Evolutionary conservation across 2,797 vertebrate genomes (phyloP).

Genomic region (Crossoptilon crossoptilon): DNA sequence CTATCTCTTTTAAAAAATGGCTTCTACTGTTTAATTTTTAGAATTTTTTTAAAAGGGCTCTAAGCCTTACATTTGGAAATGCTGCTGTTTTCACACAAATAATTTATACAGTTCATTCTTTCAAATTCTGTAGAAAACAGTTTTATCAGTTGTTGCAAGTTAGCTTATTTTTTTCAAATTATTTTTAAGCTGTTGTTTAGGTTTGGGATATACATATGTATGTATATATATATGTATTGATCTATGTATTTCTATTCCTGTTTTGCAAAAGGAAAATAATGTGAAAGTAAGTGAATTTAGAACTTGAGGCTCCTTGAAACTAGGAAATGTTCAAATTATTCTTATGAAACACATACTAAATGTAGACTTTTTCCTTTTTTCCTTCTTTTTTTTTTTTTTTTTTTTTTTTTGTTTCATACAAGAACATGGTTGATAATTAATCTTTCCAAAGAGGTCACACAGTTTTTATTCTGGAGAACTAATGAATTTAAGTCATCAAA

Average conservation of each 20-base stretch:
- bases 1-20: slow-evolving; percentile 87
- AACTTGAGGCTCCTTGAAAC: not conserved
- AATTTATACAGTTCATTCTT: slow-evolving; percentile 70
- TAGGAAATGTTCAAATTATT: not conserved
- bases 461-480: not conserved
- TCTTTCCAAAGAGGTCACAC: not conserved
- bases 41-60: slow-evolving; percentile 83
- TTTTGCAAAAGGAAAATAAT: slow-evolving; percentile 36
- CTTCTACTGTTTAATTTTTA: slow-evolving; percentile 92
- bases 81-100: slow-evolving; percentile 75
- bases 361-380: not conserved
- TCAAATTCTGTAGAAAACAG: slow-evolving; percentile 57
- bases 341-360: not conserved
- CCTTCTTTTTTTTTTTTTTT: not conserved
- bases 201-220: not conserved
- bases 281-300: slow-evolving; percentile 35
- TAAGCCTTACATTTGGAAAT: slow-evolving; percentile 76
- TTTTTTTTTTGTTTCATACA: not conserved
- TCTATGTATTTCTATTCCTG: slow-evolving; percentile 11
- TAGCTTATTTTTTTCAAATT: not conserved
- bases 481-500: not conserved
- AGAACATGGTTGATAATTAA: not conserved
- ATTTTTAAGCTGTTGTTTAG: slow-evolving; percentile 41
- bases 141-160: slow-evolving; percentile 59
- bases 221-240: not conserved